Base-by-base conservation (phyloP, 2,113 vertebrate genomes). In the Pycnonotus jocosus region DNA sequence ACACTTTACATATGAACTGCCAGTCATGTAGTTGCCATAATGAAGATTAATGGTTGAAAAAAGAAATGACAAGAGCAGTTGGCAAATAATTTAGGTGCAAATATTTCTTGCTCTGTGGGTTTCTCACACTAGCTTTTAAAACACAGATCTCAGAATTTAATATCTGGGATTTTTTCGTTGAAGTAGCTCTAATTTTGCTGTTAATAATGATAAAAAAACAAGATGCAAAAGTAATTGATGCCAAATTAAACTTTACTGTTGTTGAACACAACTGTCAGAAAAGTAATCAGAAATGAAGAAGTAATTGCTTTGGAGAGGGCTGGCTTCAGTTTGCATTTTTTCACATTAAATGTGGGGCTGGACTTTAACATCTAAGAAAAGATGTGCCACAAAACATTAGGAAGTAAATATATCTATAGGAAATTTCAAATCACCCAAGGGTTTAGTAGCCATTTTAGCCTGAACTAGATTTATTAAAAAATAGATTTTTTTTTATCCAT, bases 51-150 rank as follows among this genome's bases (percentile, higher is more conserved):
- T 22, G 56, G 22, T 25, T 7, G 7, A 61, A 86, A 80, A 90
- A 47, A 37, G 6, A 71, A 69, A 23, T 19, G 4, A 66, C 20
- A 64, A 64, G 58, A 70, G 12, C 28, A 78, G 21, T 3, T 73
- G 50, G 38, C 22, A 89, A 92, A 81, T 45, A 86, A 88, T 78
- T 83, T 42, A 58, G 16, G 12, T 81, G 47, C 19, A 80, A 92
- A 45, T 19, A 53, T 25, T 83, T 64, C 16, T 42, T 20, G 15
- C 22, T 77, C 15, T 54, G 28, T 12, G 45, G 30, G 24, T 76
- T 92, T 91, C 47, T 90, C 30, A 87, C 28, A 51, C 4, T 21
- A 38, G 23, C 9, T 64, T 88, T 77, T 71, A 70, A 65, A 92
- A 65, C 31, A 69, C 2, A 20, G 8, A 51, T 84, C 60, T 64